A percentile compares a stretch with the other conserved stretches of the same genome.
Evolutionary conservation across 2,113 vertebrate species (phyloP).

Genomic region (Labeo rohita): DNA sequence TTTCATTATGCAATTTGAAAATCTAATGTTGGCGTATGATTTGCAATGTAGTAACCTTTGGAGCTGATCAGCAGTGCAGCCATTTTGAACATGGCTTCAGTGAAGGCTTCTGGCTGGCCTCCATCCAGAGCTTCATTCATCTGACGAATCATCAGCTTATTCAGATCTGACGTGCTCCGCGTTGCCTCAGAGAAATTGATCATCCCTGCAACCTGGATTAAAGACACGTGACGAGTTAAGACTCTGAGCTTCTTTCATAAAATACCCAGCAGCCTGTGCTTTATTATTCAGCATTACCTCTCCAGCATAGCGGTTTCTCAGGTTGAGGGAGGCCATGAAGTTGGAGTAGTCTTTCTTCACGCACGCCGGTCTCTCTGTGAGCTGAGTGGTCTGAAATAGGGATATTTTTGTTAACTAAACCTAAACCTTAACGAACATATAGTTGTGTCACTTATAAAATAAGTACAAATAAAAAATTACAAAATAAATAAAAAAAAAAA

Average conservation of each 20-base stretch:
- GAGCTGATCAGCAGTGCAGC: slow-evolving; percentile 93
- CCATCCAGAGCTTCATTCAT: slow-evolving; percentile 84
- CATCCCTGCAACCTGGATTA: slow-evolving; percentile 91
- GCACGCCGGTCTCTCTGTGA: slow-evolving; percentile 92
- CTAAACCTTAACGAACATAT: background rate
- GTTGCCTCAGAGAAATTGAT: slow-evolving; percentile 90
- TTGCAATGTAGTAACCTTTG: slow-evolving; percentile 75
- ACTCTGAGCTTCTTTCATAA: background rate
- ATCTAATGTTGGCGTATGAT: background rate
- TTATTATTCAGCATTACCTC: slow-evolving; percentile 76
- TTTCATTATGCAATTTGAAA: background rate
- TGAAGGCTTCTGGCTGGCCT: slow-evolving; percentile 83
- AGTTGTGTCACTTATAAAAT: too few relatives aligned
- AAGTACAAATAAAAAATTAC: too few relatives aligned
- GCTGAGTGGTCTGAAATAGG: slow-evolving; percentile 84
- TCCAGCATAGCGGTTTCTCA: slow-evolving; percentile 95
- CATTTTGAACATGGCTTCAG: slow-evolving; percentile 96
- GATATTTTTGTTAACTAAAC: background rate
- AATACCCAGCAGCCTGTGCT: background rate
- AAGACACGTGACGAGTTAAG: slow-evolving; percentile 8
- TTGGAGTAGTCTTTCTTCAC: slow-evolving; percentile 99
- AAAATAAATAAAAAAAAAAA: too few relatives aligned
- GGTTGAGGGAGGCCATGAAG: slow-evolving; percentile 98
- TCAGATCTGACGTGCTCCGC: slow-evolving; percentile 86
- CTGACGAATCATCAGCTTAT: slow-evolving; percentile 89